Base-by-base conservation (phyloP, 2,797 vertebrate species). In the Dendrocincla fuliginosa region DNA sequence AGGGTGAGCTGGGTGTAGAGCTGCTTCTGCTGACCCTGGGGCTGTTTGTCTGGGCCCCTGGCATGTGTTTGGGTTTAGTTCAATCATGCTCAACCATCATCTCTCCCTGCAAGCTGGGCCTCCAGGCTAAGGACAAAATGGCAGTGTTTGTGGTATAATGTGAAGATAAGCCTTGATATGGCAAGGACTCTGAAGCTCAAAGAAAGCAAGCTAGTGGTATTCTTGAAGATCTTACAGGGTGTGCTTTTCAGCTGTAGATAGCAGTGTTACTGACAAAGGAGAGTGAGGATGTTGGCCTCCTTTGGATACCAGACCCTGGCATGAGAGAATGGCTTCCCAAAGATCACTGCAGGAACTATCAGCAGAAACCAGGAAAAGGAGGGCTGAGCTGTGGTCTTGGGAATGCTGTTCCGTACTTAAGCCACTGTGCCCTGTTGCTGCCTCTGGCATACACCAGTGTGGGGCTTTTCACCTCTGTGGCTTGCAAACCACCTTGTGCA, bases 41-140 rank as follows among this genome's bases (percentile, higher is more conserved):
- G n/a, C 28, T 78, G 37, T 55, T 50, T 13, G 5, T 25, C 22
- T 52, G 57, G 53, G 25, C 4, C 33, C 8, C 13, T 1, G 2
- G 14, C 10, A 3, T 5, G 8, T 27, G 14, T 59, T 49, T 30
- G 52, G 39, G 10, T 82, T 76, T 30, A 44, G 6, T 87, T 74
- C 16, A 33, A 0, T 82, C 0, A 0, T 56, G 16, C 25, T 37
- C 13, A 42, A 16, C 15, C 19, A 59, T 78, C 19, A 2, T n/a
- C 11, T 87, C 20, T 79, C 75, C 55, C 37, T 46, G 27, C 10
- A 52, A 24, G 30, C 17, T 81, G 33, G 19, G 27, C 9, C 30
- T 47, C 49, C 0, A 1, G 13, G 20, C 59, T 73, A 59, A 32
- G 0, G 1, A 52, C 15, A 41, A 23, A 84, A 50, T 4, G 30